Evolutionary conservation across 2,888 invertebrate genomes (phyloP).

Genomic region (Asteroscopus sphinx): DNA sequence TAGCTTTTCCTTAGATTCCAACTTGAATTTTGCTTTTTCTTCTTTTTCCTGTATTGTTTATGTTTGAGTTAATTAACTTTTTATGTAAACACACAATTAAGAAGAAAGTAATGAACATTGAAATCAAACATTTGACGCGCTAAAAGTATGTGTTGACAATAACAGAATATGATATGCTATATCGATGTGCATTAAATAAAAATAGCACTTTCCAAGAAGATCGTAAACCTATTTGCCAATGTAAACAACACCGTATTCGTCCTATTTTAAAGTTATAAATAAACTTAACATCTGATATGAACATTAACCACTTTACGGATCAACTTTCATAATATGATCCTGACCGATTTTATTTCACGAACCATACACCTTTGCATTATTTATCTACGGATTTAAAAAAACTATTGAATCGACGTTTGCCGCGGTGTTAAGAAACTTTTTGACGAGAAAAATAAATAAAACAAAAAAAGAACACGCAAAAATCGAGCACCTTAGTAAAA

Average conservation of each 20-base stretch:
- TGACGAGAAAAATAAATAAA: conserved; percentile 26
- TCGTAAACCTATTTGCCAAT: not conserved
- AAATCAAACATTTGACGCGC: too few relatives aligned
- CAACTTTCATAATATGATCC: conserved; percentile 36
- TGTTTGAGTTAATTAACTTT: conserved; percentile 4
- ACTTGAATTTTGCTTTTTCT: conserved; percentile 86
- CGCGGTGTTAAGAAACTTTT: conserved; percentile 13
- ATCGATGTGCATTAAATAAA: not conserved
- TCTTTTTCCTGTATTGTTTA: conserved; percentile 80
- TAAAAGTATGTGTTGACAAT: too few relatives aligned
- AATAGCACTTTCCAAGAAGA: not conserved
- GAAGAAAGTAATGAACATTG: conserved; percentile 1
- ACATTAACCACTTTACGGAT: conserved; percentile 40
- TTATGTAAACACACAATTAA: too few relatives aligned
- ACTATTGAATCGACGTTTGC: not conserved
- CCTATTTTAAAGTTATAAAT: conserved; percentile 7
- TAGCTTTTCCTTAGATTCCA: conserved; percentile 74
- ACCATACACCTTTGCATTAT: not conserved
- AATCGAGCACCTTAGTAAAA: conserved; percentile 78
- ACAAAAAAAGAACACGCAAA: conserved; percentile 48
- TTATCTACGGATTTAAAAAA: conserved; percentile 1
- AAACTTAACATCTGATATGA: conserved; percentile 30
- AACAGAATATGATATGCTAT: too few relatives aligned
- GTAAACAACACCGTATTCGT: conserved; percentile 24
- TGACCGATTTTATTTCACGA: conserved; percentile 36